phyloP scores from a whole-genome alignment of 2,888 invertebrate species.

The Acanthosepion lycidas region DNA sequence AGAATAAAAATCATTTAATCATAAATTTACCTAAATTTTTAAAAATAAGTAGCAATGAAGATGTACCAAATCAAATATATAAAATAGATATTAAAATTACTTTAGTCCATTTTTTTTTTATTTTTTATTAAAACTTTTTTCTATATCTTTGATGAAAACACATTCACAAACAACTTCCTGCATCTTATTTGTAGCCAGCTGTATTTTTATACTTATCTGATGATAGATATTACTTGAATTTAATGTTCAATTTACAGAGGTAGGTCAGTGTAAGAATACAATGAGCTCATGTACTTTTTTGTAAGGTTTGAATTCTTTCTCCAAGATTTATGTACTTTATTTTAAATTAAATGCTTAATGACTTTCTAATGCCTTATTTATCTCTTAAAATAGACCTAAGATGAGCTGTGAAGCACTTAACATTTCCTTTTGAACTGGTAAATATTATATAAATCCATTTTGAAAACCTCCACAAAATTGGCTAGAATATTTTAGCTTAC shows the following conservation, averaged over 20 bases:
- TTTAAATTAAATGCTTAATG: too few relatives aligned
- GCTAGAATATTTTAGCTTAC: too few relatives aligned
- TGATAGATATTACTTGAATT: neutral
- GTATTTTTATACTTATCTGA: neutral
- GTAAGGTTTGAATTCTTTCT: neutral
- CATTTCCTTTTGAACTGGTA: too few relatives aligned
- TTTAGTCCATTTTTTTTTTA: too few relatives aligned
- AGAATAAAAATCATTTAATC: neutral
- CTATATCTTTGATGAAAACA: neutral
- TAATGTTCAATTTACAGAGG: neutral
- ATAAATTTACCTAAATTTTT: neutral
- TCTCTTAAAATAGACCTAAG: neutral
- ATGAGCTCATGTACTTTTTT: neutral
- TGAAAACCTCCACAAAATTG: too few relatives aligned
- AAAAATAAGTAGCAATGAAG: too few relatives aligned
- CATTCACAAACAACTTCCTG: neutral
- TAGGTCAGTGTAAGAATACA: neutral
- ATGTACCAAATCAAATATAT: too few relatives aligned
- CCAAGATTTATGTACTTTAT: neutral
- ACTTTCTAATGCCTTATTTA: neutral
- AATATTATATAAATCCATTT: too few relatives aligned
- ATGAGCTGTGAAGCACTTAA: too few relatives aligned
- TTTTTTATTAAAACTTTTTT: too few relatives aligned
- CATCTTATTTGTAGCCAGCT: neutral
- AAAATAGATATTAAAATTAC: too few relatives aligned